phyloP scores from a whole-genome alignment of 1,140 invertebrate species.

The Eciton burchellii region DNA sequence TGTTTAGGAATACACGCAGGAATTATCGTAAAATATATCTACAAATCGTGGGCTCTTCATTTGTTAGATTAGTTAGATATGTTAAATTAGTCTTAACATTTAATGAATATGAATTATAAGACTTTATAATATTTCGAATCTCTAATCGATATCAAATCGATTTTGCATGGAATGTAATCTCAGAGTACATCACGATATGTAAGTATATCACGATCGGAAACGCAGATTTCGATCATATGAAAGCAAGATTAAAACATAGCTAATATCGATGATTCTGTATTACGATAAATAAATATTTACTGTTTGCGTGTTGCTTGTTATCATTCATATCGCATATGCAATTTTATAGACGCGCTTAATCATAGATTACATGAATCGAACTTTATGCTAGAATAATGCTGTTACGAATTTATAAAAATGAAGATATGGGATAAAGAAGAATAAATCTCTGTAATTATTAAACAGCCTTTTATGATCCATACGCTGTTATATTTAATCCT shows the following conservation, averaged over 20 bases:
- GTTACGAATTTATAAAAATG: not conserved
- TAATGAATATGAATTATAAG: not conserved
- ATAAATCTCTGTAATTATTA: not conserved
- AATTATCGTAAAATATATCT: not conserved
- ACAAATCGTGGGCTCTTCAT: not conserved
- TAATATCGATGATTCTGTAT: conserved; percentile 18
- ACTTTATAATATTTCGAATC: not conserved
- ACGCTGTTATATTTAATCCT: not conserved
- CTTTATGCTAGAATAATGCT: not conserved
- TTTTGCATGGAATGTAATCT: not conserved
- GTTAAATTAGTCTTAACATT: not conserved
- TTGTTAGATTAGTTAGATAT: not conserved
- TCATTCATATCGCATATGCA: not conserved
- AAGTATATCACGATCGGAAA: no score
- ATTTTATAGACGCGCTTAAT: not conserved
- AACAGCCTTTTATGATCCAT: not conserved
- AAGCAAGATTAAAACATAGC: conserved; percentile 8
- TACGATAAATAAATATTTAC: conserved; percentile 30
- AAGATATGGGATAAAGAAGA: not conserved
- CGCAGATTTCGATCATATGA: not conserved
- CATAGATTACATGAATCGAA: not conserved
- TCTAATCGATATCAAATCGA: not conserved
- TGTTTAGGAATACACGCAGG: not conserved
- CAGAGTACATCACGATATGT: no score
- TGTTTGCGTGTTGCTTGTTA: conserved; percentile 14